phyloP scores from a whole-genome alignment of 2,113 vertebrate genomes.

The Peromyscus californicus region DNA sequence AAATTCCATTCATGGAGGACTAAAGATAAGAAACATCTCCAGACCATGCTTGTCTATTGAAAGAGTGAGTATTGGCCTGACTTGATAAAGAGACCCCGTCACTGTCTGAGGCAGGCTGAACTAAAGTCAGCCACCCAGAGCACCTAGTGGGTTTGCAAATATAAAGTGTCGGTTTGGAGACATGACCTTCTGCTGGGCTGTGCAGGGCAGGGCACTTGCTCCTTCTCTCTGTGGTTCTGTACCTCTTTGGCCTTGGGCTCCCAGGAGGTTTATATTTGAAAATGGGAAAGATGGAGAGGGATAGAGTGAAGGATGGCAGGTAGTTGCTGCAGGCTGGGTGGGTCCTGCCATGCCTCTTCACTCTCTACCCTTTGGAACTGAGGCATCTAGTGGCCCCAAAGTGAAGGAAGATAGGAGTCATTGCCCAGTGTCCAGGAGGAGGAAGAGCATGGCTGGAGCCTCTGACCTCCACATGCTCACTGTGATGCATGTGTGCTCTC shows the following conservation, averaged over 20 bases:
- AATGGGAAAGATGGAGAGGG: too few species aligned
- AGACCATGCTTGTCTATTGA: not conserved
- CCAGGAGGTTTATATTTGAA: fast-evolving
- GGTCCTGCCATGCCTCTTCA: fast-evolving
- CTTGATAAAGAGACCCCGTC: fast-evolving
- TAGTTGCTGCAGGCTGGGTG: not conserved
- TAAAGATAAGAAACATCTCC: not conserved
- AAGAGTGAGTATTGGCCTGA: not conserved
- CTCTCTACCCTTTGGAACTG: too few species aligned
- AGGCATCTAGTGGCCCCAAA: fast-evolving
- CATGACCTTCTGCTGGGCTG: fast-evolving
- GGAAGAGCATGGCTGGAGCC: not conserved
- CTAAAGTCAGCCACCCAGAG: fast-evolving
- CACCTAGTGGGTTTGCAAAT: not conserved
- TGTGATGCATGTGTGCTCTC: not conserved
- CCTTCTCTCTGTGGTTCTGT: not conserved
- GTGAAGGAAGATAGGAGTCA: not conserved
- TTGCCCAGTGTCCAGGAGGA: not conserved
- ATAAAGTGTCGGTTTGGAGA: not conserved
- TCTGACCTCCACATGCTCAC: not conserved
- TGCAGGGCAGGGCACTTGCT: fast-evolving
- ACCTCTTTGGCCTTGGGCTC: not conserved
- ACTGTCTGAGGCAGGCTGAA: fast-evolving
- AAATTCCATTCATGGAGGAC: not conserved
- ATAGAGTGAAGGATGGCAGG: fast-evolving